phyloP scores from a whole-genome alignment of 2,888 invertebrate genomes.

The Dichetophora obliterata region DNA sequence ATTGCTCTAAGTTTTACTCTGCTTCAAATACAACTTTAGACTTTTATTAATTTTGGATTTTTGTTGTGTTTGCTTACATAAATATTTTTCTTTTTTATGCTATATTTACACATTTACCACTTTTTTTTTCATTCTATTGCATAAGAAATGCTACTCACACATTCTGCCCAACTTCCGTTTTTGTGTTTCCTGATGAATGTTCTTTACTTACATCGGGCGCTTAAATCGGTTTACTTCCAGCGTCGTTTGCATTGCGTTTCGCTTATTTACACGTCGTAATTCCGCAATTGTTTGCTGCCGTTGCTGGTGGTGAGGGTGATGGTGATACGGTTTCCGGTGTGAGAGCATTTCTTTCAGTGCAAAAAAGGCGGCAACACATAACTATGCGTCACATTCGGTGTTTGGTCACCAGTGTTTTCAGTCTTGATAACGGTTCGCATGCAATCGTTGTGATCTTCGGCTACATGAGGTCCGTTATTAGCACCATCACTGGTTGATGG shows the following conservation, averaged over 20 bases:
- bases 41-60: too few relatives aligned
- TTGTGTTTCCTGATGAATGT: conserved; percentile 7
- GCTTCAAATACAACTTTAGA: too few relatives aligned
- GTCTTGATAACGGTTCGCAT: conserved; percentile 68
- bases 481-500: conserved; percentile 4
- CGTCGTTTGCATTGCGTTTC: background rate
- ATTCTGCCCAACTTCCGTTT: background rate
- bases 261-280: conserved; percentile 16
- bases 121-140: background rate
- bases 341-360: conserved; percentile 70
- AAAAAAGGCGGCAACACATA: conserved; percentile 71
- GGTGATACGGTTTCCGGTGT: conserved; percentile 62
- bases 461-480: conserved; percentile 2
- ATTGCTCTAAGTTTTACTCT: too few relatives aligned
- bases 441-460: conserved; percentile 61
- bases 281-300: conserved; percentile 43
- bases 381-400: conserved; percentile 64
- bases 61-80: too few relatives aligned
- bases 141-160: conserved; percentile 34
- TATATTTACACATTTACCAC: too few relatives aligned
- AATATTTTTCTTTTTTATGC: too few relatives aligned
- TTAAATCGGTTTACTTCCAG: conserved; percentile 50
- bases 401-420: conserved; percentile 58
- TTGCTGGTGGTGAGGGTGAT: conserved; percentile 49
- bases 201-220: conserved; percentile 50